Evolutionary conservation across 2,113 vertebrate genomes (phyloP).

Genomic region (Heterocephalus glaber): DNA sequence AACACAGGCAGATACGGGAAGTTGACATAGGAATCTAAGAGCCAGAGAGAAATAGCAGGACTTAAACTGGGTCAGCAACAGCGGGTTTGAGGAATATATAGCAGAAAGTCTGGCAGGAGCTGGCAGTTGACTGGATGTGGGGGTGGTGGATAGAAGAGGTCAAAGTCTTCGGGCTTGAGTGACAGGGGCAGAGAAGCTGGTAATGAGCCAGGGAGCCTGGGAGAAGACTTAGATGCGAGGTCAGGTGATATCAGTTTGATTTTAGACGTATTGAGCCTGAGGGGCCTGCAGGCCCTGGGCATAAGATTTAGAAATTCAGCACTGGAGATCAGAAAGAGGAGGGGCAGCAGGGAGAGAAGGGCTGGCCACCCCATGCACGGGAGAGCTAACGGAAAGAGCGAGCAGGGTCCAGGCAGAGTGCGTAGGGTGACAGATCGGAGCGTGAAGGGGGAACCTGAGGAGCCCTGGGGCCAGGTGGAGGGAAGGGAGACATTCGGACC

Average conservation of each 20-base stretch:
- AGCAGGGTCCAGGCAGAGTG: neutral
- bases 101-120: neutral
- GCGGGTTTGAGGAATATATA: neutral
- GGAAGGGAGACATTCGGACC: neutral
- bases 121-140: neutral
- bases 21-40: neutral
- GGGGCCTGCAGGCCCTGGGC: neutral
- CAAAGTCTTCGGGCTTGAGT: conserved; percentile 52
- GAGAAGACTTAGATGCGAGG: neutral
- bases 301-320: neutral
- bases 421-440: accelerated
- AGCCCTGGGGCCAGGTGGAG: neutral
- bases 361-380: accelerated
- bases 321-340: neutral
- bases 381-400: neutral
- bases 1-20: neutral
- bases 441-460: neutral
- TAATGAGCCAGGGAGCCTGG: neutral
- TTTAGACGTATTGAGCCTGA: neutral
- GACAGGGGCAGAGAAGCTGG: neutral
- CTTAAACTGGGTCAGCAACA: conserved; percentile 4
- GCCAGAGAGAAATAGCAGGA: neutral
- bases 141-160: neutral
- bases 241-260: neutral
- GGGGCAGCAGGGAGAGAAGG: neutral